Conservation (phyloP, 2,113 vertebrate species). For the Neoarius graeffei region DNA sequence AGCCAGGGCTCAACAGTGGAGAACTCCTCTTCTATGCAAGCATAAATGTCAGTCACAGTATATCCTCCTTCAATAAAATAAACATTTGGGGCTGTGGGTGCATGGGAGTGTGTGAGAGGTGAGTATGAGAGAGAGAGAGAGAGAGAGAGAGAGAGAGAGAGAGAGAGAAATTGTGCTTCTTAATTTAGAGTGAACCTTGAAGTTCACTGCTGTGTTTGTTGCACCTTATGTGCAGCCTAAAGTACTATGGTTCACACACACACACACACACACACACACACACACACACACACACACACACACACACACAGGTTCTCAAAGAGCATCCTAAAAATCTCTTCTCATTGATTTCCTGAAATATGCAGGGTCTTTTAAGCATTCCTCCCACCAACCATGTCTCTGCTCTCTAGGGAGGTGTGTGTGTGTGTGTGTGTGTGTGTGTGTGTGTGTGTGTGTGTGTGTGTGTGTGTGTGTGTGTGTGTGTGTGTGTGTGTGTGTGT, state of each 20-base stretch:
- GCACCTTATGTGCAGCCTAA: constrained; percentile 53
- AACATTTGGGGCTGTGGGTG: constrained; percentile 33
- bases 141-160: constrained; percentile 18
- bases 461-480: constrained; percentile 32
- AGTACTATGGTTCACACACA: constrained; percentile 32
- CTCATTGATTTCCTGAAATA: constrained; percentile 51
- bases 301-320: constrained; percentile 37
- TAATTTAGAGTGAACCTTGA: constrained; percentile 40
- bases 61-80: constrained; percentile 42
- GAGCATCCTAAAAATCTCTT: constrained; percentile 43
- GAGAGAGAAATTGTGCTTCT: constrained; percentile 7
- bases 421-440: neutral
- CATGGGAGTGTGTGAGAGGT: constrained; percentile 36
- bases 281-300: constrained; percentile 25
- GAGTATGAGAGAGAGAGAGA: constrained; percentile 18
- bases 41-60: constrained; percentile 53
- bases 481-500: neutral
- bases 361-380: constrained; percentile 51
- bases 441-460: constrained; percentile 12
- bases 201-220: constrained; percentile 36
- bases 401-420: constrained; percentile 36
- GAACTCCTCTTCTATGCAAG: constrained; percentile 57
- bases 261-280: constrained; percentile 34
- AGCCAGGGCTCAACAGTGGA: constrained; percentile 47
- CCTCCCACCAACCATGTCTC: constrained; percentile 38